phyloP scores from a whole-genome alignment of 2,113 vertebrate species.

The Pontoporia blainvillei region DNA sequence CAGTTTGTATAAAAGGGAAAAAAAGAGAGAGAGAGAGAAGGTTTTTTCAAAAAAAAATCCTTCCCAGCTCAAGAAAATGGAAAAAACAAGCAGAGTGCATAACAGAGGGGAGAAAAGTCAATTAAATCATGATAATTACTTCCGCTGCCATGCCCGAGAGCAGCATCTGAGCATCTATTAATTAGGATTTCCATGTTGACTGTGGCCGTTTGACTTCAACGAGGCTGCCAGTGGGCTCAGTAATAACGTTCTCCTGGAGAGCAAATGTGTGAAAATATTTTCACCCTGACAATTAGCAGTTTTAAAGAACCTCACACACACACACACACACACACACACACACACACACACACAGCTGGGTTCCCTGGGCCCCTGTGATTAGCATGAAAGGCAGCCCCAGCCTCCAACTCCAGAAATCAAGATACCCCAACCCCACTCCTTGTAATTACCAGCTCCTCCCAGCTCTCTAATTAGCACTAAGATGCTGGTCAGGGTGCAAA shows the following conservation, averaged over 20 bases:
- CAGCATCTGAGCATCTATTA: constrained; percentile 53
- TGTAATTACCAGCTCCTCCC: neutral
- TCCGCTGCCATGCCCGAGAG: constrained; percentile 21
- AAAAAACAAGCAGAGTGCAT: constrained; percentile 57
- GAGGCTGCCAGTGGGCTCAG: constrained; percentile 30
- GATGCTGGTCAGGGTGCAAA: neutral
- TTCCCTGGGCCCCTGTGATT: neutral
- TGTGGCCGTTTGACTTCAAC: constrained; percentile 63
- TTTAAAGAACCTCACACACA: constrained; percentile 24
- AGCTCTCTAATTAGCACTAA: neutral
- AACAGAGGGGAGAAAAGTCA: constrained; percentile 69
- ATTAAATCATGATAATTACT: constrained; percentile 76
- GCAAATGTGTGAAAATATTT: constrained; percentile 64
- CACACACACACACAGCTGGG: neutral
- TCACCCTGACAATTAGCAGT: constrained; percentile 62
- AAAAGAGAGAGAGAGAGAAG: neutral
- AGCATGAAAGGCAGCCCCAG: neutral
- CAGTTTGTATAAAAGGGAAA: neutral
- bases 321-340: neutral
- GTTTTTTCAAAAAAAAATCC: neutral
- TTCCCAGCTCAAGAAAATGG: constrained; percentile 56
- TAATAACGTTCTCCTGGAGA: constrained; percentile 45
- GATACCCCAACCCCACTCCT: neutral
- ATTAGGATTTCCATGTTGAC: constrained; percentile 66
- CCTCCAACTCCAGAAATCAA: neutral